Evolutionary conservation across 2,797 vertebrate genomes (phyloP), one percentile per base, ranked within the genome.

Genomic region (Centroberyx gerrardi): DNA sequence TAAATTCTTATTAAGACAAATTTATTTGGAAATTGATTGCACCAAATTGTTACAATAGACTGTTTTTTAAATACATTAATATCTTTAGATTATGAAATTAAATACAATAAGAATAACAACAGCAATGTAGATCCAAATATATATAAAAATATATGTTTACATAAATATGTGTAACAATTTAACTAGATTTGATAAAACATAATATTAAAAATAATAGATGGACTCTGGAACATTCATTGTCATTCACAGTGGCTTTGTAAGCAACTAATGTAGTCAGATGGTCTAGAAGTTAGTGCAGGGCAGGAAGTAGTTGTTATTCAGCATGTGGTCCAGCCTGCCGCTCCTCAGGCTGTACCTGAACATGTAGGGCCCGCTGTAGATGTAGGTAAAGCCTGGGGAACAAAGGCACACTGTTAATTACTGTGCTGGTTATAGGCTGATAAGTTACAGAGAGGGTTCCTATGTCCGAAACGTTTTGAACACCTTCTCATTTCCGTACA

Each of bases 321-420:
- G 80, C 48, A 84, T 53, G 4, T 88, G 88, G 58, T 46, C 79
- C 68, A 87, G 12, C 33, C 13, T 81, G 6, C 74, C 49, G 2
- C 10, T 74, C 5, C 28, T 31, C 68, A 92, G 56, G 80, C 48
- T 58, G 74, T 90, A 94, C 74, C 92, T 87, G 63, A 49, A 85
- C 77, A 94, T 78, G 48, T 72, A 14, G 33, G 88, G 33, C 42
- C 93, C 93, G 17, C 84, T 94, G 88, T 86, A 94, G 74, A 95
- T 61, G 78, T 94, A 93, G 1, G 84, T 75, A 5, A 68, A 93
- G 64, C 88, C 94, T 95, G 82, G 5, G 78, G 56, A 33, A 58
- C 2, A 76, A 12, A 66, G 3, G 3, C 2, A 17, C n/a, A 38
- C 3, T 14, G 18, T 90, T 55, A 86, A 31, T 67, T 40, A 31